Percentiles rank a stretch among this genome's conserved stretches.
Conservation (phyloP, 2,888 invertebrate genomes). For the Leucoma salicis region DNA sequence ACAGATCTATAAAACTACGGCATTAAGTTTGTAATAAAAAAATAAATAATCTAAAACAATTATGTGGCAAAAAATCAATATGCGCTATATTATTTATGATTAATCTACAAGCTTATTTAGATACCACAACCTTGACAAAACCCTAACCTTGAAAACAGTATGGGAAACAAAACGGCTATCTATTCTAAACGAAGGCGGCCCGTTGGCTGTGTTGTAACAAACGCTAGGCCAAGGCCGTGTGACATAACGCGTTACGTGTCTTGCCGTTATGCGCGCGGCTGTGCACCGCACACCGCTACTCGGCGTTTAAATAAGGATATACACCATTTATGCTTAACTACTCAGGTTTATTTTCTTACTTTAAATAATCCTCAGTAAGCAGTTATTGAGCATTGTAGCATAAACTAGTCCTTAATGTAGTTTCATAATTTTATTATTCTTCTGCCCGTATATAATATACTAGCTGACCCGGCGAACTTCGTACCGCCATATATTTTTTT, state of each 20-base stretch:
- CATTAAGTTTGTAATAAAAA: background rate
- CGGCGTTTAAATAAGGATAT: constrained; percentile 29
- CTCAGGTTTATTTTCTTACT: constrained; percentile 13
- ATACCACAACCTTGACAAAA: constrained; percentile 21
- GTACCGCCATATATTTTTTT: no score
- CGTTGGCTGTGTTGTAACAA: constrained; percentile 51
- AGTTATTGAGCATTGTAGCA: no score
- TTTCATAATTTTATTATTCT: no score
- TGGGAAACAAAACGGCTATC: constrained; percentile 39
- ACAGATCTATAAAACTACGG: background rate
- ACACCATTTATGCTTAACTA: constrained; percentile 27
- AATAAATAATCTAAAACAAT: background rate
- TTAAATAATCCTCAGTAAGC: no score
- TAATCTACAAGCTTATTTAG: background rate
- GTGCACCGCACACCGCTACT: constrained; percentile 30
- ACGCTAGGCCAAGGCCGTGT: constrained; percentile 77
- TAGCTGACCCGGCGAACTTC: no score
- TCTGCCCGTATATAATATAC: no score
- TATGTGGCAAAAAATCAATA: background rate
- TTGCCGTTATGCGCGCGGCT: constrained; percentile 33
- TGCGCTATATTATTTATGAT: no score
- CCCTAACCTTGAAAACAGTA: constrained; percentile 27
- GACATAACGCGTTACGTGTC: constrained; percentile 50
- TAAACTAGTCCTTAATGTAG: no score
- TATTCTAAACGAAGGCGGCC: constrained; percentile 40